phyloP scores from a whole-genome alignment of 2,113 vertebrate species.

The Melanerpes aurifrons region DNA sequence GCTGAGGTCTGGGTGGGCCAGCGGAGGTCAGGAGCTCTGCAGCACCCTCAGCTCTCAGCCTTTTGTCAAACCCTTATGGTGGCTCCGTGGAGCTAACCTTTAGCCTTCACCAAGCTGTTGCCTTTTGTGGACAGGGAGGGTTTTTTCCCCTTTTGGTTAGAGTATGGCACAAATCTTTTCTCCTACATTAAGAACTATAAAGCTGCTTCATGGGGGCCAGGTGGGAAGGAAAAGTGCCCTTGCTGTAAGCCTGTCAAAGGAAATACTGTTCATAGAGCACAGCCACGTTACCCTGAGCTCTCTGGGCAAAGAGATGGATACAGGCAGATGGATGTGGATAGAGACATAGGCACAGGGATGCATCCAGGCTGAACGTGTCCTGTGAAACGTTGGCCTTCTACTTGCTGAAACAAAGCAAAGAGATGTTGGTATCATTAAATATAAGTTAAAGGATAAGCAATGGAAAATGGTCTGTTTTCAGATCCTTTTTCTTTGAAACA shows the following conservation, averaged over 20 bases:
- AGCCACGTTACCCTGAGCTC: neutral
- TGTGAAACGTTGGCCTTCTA: neutral
- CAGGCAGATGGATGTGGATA: neutral
- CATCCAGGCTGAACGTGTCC: neutral
- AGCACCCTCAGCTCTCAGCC: constrained; percentile 67
- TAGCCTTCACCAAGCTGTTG: constrained; percentile 79
- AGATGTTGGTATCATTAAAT: neutral
- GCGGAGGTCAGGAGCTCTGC: constrained; percentile 68
- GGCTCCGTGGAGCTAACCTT: constrained; percentile 74
- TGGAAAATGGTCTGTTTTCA: constrained; percentile 57
- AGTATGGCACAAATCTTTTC: neutral
- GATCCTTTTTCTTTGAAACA: constrained; percentile 30
- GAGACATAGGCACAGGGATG: neutral
- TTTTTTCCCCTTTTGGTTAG: neutral
- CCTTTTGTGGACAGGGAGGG: neutral
- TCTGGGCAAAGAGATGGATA: accelerated
- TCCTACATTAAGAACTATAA: neutral
- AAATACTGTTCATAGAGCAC: neutral
- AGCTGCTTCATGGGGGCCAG: neutral
- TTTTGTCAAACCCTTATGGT: constrained; percentile 57
- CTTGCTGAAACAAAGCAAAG: constrained; percentile 35
- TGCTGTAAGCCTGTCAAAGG: neutral
- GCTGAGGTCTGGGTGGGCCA: constrained; percentile 27
- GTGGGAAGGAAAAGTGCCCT: neutral
- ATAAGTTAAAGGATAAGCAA: constrained; percentile 53